Evolutionary conservation across 2,797 vertebrate species (phyloP).

Genomic region (Pelodytes ibericus): DNA sequence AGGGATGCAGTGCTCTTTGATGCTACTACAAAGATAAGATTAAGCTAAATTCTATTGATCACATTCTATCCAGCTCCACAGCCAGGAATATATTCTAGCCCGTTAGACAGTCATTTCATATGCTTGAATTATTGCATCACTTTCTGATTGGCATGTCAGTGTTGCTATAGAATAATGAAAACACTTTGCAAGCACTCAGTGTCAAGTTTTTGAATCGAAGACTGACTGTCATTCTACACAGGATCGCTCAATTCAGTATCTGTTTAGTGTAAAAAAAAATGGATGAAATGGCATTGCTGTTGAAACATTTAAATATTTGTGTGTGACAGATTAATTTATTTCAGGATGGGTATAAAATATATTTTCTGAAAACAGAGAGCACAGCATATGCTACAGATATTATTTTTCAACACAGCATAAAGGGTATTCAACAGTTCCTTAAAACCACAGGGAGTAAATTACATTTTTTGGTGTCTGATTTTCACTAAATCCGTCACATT

Average conservation of each 20-base stretch:
- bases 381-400: background rate
- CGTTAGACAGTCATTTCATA: conserved; percentile 28
- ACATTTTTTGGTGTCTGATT: too few species aligned
- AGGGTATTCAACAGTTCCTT: too few species aligned
- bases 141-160: conserved; percentile 46
- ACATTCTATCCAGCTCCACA: background rate
- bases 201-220: conserved; percentile 35
- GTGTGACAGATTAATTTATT: conserved; percentile 36
- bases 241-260: conserved; percentile 39
- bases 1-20: background rate
- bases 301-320: conserved; percentile 40
- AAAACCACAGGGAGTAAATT: too few species aligned
- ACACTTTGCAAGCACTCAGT: conserved; percentile 48
- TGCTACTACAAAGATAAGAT: background rate
- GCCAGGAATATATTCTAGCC: conserved; percentile 2
- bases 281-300: conserved; percentile 33
- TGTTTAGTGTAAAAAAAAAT: conserved; percentile 33
- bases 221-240: conserved; percentile 18
- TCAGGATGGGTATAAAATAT: conserved; percentile 16
- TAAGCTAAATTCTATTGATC: conserved; percentile 22
- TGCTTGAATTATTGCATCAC: conserved; percentile 39
- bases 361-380: conserved; percentile 18
- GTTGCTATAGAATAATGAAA: conserved; percentile 46
- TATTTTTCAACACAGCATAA: too few species aligned
- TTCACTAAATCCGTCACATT: too few species aligned